phyloP scores from a whole-genome alignment of 2,888 invertebrate species.

The Sisyra terminalis region DNA sequence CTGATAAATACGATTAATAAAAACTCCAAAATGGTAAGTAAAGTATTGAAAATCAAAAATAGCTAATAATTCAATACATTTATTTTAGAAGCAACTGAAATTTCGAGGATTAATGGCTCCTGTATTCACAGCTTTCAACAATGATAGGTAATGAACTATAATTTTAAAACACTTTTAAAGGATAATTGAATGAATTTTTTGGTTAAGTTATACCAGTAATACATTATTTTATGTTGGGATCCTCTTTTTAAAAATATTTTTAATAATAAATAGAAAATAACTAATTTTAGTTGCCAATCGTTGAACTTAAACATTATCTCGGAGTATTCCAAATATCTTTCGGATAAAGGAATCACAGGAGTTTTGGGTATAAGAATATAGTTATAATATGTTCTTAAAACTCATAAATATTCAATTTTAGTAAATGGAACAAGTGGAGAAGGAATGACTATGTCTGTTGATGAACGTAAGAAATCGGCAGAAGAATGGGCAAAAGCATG shows the following conservation, averaged over 20 bases:
- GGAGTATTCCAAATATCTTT: slow-evolving; percentile 46
- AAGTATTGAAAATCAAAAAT: background rate
- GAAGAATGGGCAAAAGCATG: slow-evolving; percentile 46
- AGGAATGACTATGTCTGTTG: slow-evolving; percentile 45
- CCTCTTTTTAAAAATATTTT: too few species aligned
- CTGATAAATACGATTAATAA: too few species aligned
- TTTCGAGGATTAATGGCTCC: slow-evolving; percentile 52
- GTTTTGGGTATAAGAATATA: slow-evolving; percentile 40
- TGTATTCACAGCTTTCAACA: slow-evolving; percentile 50
- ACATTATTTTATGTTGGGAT: slow-evolving; percentile 2
- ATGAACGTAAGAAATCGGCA: slow-evolving; percentile 47
- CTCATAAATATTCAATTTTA: slow-evolving; percentile 19
- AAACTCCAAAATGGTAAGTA: background rate
- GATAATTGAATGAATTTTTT: background rate
- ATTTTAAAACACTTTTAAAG: too few species aligned
- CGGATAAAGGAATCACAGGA: slow-evolving; percentile 40
- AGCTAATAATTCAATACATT: slow-evolving; percentile 5
- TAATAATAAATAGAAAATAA: too few species aligned
- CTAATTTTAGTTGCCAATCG: slow-evolving; percentile 19
- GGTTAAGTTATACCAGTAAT: background rate
- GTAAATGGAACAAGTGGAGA: slow-evolving; percentile 73
- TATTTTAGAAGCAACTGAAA: slow-evolving; percentile 30
- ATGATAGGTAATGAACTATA: slow-evolving; percentile 29
- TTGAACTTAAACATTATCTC: slow-evolving; percentile 37
- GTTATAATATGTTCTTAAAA: background rate